Evolutionary conservation across 2,113 vertebrate genomes (phyloP), one percentile per base, ranked within the genome.

Genomic region (Clarias magur): DNA sequence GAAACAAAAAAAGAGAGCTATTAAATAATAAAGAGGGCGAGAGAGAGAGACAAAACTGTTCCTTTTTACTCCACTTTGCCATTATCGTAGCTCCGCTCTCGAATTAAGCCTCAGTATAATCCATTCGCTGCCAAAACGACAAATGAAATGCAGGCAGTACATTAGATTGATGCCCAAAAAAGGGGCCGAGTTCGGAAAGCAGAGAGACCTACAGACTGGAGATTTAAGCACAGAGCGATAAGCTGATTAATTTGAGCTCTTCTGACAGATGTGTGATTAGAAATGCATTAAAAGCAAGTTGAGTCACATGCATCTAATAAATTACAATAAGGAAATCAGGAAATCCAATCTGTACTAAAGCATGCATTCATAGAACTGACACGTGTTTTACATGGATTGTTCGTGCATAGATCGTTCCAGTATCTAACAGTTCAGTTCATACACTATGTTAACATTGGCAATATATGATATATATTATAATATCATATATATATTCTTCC

Each of bases 141-240:
- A 88, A 89, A 88, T 83, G 73, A 90, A 88, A 89, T 59, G 86
- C 53, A 86, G 84, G 78, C 88, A 86, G 87, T 88, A 86, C 87
- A 82, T 88, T 84, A 82, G 80, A 89, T 88, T 90, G 88, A 88
- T 73, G 34, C 5, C 63, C 25, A 72, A 85, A 87, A 42, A 67
- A 63, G 57, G n/a, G 59, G 27, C 21, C 30, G n/a, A 57, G n/a
- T 78, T n/a, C 16, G 25, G 9, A 85, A 48, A 57, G 48, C 48
- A 62, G 34, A 78, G 21, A 72, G 73, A 72, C 30, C 25, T 59
- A 54, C 12, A 85, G 84, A 42, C 16, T 72, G 82, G 48, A 84
- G 84, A 72, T 62, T 56, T 80, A 80, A 72, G 59, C 68, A 85
- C 60, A 38, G 23, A 17, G 88, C 56, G 68, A 62, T 82, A 87